A percentile compares a stretch with the other conserved stretches of the same genome.
phyloP scores from a whole-genome alignment of 2,797 vertebrate genomes.

The Rhabdophis nuchalis region DNA sequence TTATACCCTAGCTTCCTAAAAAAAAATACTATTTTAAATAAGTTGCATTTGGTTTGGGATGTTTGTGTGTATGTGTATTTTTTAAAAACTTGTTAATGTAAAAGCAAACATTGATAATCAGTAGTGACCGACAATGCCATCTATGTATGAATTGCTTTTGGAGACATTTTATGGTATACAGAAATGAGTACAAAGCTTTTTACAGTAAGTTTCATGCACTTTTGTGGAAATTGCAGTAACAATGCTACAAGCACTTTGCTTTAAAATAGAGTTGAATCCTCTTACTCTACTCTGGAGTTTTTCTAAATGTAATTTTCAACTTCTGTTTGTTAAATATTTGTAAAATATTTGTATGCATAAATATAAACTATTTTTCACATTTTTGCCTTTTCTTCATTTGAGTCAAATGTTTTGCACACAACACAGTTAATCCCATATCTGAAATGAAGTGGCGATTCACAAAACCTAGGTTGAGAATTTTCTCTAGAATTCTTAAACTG shows the following conservation, averaged over 20 bases:
- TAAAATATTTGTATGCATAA: conserved; percentile 62
- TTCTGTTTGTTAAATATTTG: conserved; percentile 57
- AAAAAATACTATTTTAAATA: conserved; percentile 3
- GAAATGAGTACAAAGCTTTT: conserved; percentile 43
- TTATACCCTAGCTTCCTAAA: not conserved
- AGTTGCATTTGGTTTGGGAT: not conserved
- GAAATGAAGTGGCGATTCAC: conserved; percentile 4
- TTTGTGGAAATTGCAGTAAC: conserved; percentile 57
- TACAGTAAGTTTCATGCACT: conserved; percentile 59
- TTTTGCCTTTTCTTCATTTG: conserved; percentile 19
- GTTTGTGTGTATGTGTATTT: not conserved
- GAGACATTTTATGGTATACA: conserved; percentile 32
- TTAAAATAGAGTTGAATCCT: conserved; percentile 50
- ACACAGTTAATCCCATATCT: not conserved
- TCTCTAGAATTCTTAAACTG: not conserved
- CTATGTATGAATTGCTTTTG: conserved; percentile 36
- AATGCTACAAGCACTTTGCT: conserved; percentile 63
- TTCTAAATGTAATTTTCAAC: conserved; percentile 52
- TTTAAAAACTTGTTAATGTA: not conserved
- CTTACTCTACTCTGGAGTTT: conserved; percentile 46
- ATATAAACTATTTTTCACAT: conserved; percentile 45
- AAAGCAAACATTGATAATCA: conserved; percentile 29
- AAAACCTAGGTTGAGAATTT: conserved; percentile 21
- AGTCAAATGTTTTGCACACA: not conserved
- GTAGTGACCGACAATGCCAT: conserved; percentile 1